phyloP scores from a whole-genome alignment of 2,797 vertebrate genomes.

The Eidolon dupreanum region DNA sequence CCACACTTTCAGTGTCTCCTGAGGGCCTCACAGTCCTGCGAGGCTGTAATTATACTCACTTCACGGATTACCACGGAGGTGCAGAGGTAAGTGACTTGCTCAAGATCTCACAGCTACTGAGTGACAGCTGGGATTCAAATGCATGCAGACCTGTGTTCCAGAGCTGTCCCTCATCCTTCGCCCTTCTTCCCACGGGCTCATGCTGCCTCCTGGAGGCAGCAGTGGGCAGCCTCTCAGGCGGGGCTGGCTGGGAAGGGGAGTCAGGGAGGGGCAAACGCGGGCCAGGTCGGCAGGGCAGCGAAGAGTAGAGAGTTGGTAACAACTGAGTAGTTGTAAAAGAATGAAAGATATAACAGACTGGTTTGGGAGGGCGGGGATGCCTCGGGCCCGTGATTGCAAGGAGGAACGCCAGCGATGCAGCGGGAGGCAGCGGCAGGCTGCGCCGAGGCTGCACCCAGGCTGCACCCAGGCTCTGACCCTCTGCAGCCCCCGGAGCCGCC shows the following conservation, averaged over 20 bases:
- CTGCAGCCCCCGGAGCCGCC: neutral
- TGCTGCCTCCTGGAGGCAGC: conserved; percentile 60
- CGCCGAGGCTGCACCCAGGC: neutral
- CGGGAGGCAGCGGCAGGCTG: accelerated
- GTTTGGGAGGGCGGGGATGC: accelerated
- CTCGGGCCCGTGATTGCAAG: neutral
- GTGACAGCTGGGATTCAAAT: neutral
- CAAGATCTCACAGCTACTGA: neutral
- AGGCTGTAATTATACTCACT: neutral
- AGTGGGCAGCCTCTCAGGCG: neutral
- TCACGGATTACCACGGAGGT: neutral
- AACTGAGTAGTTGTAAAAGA: neutral
- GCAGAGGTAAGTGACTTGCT: neutral
- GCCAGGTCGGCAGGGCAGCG: neutral
- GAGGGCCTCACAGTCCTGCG: neutral
- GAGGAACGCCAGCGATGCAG: neutral
- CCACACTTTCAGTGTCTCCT: neutral
- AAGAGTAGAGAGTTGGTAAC: neutral
- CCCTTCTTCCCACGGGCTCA: neutral
- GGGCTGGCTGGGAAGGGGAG: neutral
- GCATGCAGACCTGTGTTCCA: neutral
- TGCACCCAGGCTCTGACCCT: no score
- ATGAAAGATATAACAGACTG: neutral
- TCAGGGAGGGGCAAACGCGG: accelerated
- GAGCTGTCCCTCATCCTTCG: neutral